phyloP scores from a whole-genome alignment of 92 coral and sea anemone genomes.

The Umimayanthus kanabou region DNA sequence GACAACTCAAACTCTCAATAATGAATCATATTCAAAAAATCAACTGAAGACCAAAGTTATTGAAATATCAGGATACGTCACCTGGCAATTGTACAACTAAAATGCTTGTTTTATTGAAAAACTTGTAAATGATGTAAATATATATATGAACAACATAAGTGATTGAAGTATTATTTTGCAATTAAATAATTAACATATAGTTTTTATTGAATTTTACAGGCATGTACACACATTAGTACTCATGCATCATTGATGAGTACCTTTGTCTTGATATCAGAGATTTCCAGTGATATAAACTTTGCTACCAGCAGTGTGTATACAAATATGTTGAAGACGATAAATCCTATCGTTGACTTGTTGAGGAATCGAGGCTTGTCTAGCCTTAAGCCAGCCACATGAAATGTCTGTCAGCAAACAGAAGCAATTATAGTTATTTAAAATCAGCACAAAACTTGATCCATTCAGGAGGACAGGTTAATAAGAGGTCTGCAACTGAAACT shows the following conservation, averaged over 20 bases:
- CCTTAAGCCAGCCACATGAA: slow-evolving; percentile 87
- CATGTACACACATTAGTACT: not conserved
- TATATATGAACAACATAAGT: too few relatives aligned
- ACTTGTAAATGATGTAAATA: too few relatives aligned
- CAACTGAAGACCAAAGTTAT: too few relatives aligned
- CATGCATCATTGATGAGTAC: slow-evolving; percentile 26
- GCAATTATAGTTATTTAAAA: not conserved
- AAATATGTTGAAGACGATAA: slow-evolving; percentile 71
- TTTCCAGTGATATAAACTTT: slow-evolving; percentile 78
- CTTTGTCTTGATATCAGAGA: slow-evolving; percentile 78
- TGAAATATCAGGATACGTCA: too few relatives aligned
- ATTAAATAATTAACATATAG: not conserved
- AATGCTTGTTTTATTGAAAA: too few relatives aligned
- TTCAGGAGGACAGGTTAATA: not conserved
- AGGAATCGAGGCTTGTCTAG: slow-evolving; percentile 93
- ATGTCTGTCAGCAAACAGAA: slow-evolving; percentile 61
- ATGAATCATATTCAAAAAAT: too few relatives aligned
- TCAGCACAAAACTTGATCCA: not conserved
- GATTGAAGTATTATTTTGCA: not conserved
- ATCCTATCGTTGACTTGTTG: slow-evolving; percentile 81
- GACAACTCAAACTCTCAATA: too few relatives aligned
- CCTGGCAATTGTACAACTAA: too few relatives aligned
- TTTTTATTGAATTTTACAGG: too few relatives aligned
- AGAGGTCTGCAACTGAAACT: not conserved
- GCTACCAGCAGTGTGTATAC: slow-evolving; percentile 73